Conservation (phyloP, 2,113 vertebrate genomes). For the Notothenia rossii region DNA sequence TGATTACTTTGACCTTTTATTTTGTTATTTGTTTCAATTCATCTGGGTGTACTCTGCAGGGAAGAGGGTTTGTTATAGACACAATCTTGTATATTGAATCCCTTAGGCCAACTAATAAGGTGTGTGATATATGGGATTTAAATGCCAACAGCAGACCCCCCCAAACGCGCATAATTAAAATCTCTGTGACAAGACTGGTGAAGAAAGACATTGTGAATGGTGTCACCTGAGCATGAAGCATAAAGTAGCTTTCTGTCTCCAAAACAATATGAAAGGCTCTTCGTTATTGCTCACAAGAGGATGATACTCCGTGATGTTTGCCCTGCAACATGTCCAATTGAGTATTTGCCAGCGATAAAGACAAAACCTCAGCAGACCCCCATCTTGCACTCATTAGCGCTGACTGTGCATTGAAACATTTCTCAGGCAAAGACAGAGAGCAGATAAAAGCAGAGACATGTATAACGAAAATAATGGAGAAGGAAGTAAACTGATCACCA, state of each 20-base stretch:
- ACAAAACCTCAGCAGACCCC: slow-evolving; percentile 33
- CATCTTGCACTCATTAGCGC: slow-evolving; percentile 62
- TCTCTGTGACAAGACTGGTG: slow-evolving; percentile 14
- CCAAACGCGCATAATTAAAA: neutral
- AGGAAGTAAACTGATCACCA: slow-evolving; percentile 51
- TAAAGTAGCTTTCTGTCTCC: neutral
- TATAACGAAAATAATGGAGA: slow-evolving; percentile 50
- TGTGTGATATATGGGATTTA: slow-evolving; percentile 41
- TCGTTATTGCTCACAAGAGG: slow-evolving; percentile 35
- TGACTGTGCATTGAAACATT: slow-evolving; percentile 52
- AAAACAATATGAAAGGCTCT: slow-evolving; percentile 35
- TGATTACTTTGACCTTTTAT: slow-evolving; percentile 56
- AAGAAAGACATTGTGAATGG: slow-evolving; percentile 26
- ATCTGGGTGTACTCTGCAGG: slow-evolving; percentile 19
- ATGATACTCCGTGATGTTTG: slow-evolving; percentile 52
- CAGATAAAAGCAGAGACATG: slow-evolving; percentile 58
- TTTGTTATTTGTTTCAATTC: slow-evolving; percentile 25
- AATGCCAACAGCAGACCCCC: slow-evolving; percentile 53
- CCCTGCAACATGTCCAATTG: slow-evolving; percentile 47
- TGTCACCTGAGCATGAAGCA: slow-evolving; percentile 17
- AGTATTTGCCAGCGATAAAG: slow-evolving; percentile 56
- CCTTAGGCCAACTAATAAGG: slow-evolving; percentile 43
- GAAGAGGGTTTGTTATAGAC: slow-evolving; percentile 28
- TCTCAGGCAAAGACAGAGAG: slow-evolving; percentile 45
- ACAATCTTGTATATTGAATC: slow-evolving; percentile 33